phyloP scores from a whole-genome alignment of 2,888 invertebrate species.

The Vanessa cardui region DNA sequence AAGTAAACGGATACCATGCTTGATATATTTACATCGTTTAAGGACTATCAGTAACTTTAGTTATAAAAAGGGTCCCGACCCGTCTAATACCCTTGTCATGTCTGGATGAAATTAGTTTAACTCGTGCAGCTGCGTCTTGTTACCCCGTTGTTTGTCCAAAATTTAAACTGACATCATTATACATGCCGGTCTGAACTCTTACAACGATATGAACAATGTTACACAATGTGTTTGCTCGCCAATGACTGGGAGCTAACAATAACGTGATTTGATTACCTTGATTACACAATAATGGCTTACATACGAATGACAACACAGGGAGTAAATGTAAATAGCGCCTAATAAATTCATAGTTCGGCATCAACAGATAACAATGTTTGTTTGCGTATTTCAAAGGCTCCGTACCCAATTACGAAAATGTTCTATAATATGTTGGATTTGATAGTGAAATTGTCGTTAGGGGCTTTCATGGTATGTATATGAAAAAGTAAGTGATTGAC shows the following conservation, averaged over 20 bases:
- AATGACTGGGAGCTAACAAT: constrained; percentile 25
- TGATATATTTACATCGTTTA: constrained; percentile 8
- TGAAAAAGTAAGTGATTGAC: constrained; percentile 18
- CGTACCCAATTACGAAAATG: constrained; percentile 24
- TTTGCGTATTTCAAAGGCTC: constrained; percentile 1
- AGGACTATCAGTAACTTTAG: constrained; percentile 57
- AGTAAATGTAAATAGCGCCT: constrained; percentile 10
- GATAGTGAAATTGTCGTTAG: constrained; percentile 43
- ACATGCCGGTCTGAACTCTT: background rate
- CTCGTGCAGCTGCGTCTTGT: constrained; percentile 73
- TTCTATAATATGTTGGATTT: constrained; percentile 29
- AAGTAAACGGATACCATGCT: background rate
- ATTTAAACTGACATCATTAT: constrained; percentile 69
- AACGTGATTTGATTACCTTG: constrained; percentile 18
- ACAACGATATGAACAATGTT: constrained; percentile 37
- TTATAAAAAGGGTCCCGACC: constrained; percentile 76
- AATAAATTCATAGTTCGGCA: constrained; percentile 6
- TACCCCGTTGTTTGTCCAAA: constrained; percentile 67
- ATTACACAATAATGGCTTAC: constrained; percentile 16
- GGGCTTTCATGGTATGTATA: constrained; percentile 45
- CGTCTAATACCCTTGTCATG: constrained; percentile 82
- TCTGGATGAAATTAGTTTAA: constrained; percentile 79
- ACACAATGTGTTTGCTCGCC: constrained; percentile 40
- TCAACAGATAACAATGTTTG: background rate
- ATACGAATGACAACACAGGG: constrained; percentile 3